Evolutionary conservation across 2,113 vertebrate genomes (phyloP), one percentile per base, ranked within the genome.

Genomic region (Herpailurus yagouaroundi): DNA sequence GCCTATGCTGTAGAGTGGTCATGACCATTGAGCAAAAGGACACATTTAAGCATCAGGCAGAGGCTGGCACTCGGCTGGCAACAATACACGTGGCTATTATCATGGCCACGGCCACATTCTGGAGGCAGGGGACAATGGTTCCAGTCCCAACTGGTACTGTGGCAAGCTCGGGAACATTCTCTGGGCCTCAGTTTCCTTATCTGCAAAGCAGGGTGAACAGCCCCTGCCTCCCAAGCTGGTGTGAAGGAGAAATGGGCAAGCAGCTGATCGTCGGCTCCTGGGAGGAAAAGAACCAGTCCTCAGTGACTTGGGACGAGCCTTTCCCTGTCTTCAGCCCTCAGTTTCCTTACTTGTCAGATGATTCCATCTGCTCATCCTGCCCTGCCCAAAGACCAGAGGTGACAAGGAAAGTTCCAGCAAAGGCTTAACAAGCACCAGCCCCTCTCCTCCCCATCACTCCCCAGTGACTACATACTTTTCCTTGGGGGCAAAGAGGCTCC

Each of bases 41-140:
- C 5, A 11, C 27, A 23, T 9, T 5, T 10, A 13, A 31, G 41
- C 41, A 18, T 16, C 15, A 45, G 68, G 60, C 94, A 0, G 31
- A 10, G 63, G 68, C 86, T 0, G 3, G 36, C 41, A 52, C 29
- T 60, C 4, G 15, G 69, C 33, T 18, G 33, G 41, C 31, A 52
- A 23, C 25, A 21, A 3, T 73, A 27, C 73, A 27, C 73, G n/a
- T 5, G 27, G 4, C n/a, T 74, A 0, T 74, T 21, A 73, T 89
- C 86, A 41, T 27, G 0, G 4, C 10, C 6, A 29, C 27, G 0
- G 4, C 10, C 10, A 16, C 3, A 5, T 4, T 36, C 1, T 0
- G 5, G 21, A 3, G 55, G 4, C 60, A 38, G 52, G 23, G 29
- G 23, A 66, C 2, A 0, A 21, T 48, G 29, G 29, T 29, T 31